Evolutionary conservation across 2,888 invertebrate genomes (phyloP), one percentile per base, ranked within the genome.

Genomic region (Mimachlamys varia): DNA sequence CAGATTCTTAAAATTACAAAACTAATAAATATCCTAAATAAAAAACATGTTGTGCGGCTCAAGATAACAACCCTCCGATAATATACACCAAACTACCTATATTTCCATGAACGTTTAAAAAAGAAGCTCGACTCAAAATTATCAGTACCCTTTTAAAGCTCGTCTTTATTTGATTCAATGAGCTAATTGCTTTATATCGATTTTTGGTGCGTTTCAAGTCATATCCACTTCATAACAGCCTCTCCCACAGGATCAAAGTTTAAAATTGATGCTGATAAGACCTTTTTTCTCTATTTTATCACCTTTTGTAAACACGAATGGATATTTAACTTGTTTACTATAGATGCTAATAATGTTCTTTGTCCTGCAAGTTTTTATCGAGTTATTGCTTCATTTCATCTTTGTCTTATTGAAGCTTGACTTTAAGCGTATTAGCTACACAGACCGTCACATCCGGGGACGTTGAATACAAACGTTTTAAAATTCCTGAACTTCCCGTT

Each of bases 181-280:
- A 76, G 76, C 76, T 33, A 76, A 76, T 76, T 76, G 27, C 12
- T 76, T 27, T 76, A 22, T 76, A 76, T 76, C 27, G 76, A 76
- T 76, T 76, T 33, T 33, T 15, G 27, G 76, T 76, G 4, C 22
- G 76, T 76, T 76, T 76, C 7, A 76, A 76, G 76, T 76, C 76
- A 76, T 33, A 76, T 76, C 76, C 27, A 2, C 33, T 17, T 33
- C 33, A 76, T 76, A 76, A 76, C 76, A 27, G 27, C 76, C 33
- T 76, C 76, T 76, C 76, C 33, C 15, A 22, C 12, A 10, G 27
- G 76, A 76, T 76, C 76, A 76, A 76, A 76, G 33, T 13, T 76
- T 76, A 27, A 76, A 2, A 76, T 27, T 33, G 76, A 76, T 12
- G 12, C 12, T 27, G 27, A 10, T 76, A 10, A 27, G 58, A n/a